These are phyloP conservation scores for Notocelia uddmanniana DNA, from an alignment of 2,888 invertebrate genomes.

Conservation along the genomic window DNA sequence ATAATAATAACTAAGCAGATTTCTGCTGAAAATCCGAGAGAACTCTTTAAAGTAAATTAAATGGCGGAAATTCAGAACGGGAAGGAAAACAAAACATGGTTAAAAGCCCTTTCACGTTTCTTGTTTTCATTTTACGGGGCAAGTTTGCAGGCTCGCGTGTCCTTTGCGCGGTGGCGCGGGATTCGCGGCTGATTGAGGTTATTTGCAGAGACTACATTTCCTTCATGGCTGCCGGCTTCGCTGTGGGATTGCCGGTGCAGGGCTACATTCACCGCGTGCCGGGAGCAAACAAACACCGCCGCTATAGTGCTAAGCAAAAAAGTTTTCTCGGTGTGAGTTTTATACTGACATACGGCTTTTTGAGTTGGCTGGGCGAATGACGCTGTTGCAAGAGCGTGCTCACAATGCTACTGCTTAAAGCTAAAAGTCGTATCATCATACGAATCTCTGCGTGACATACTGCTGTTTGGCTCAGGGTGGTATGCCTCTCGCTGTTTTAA, in stretches of 20 bases:
- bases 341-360: background rate
- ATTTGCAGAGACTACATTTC: conserved; percentile 65
- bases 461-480: background rate
- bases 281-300: conserved; percentile 22
- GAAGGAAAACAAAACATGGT: conserved; percentile 23
- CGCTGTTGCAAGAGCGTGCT: background rate
- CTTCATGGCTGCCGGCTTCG: conserved; percentile 61
- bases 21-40: conserved; percentile 1
- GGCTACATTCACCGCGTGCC: conserved; percentile 52
- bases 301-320: background rate
- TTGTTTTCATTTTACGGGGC: conserved; percentile 47
- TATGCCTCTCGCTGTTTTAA: background rate
- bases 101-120: conserved; percentile 41
- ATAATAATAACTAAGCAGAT: conserved; percentile 9
- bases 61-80: conserved; percentile 11
- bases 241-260: conserved; percentile 58
- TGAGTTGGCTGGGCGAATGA: background rate
- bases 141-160: conserved; percentile 56
- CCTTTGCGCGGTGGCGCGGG: conserved; percentile 49
- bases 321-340: background rate
- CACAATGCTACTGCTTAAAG: background rate
- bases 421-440: background rate
- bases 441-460: background rate
- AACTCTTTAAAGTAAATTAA: conserved; percentile 9
- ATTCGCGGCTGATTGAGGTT: conserved; percentile 59